Percentiles rank a stretch among this genome's conserved stretches.
phyloP scores from a whole-genome alignment of 1,140 invertebrate genomes.

The Sogatella furcifera region DNA sequence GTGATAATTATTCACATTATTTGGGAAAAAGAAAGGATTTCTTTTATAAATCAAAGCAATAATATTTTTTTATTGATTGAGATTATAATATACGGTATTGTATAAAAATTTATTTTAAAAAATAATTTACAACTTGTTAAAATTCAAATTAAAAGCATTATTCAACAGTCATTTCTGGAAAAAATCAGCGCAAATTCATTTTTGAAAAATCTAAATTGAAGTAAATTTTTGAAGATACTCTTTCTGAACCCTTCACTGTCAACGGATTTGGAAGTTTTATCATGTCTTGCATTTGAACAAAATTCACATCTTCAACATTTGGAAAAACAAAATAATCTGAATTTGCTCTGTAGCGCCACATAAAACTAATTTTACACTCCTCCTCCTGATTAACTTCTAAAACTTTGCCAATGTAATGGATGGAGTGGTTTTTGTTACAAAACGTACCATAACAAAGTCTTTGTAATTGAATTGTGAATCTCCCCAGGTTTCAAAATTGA shows the following conservation, averaged over 20 bases:
- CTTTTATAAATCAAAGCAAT: background rate
- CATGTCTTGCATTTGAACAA: background rate
- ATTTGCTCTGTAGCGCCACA: background rate
- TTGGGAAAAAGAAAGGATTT: too few species aligned
- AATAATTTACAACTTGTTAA: background rate
- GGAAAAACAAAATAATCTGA: background rate
- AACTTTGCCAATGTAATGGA: background rate
- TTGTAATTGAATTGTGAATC: too few species aligned
- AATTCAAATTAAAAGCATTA: background rate
- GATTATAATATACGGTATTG: slow-evolving; percentile 2
- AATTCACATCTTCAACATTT: background rate
- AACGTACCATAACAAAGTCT: background rate
- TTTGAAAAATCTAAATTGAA: background rate
- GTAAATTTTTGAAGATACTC: background rate
- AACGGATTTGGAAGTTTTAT: background rate
- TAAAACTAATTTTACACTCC: background rate
- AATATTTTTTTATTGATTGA: background rate
- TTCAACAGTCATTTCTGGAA: too few species aligned
- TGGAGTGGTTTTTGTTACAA: background rate
- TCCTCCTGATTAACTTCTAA: background rate
- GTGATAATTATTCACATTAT: too few species aligned
- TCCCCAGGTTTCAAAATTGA: too few species aligned
- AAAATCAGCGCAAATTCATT: too few species aligned
- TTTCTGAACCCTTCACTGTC: background rate
- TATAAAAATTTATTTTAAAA: background rate